phyloP scores from a whole-genome alignment of 1,140 invertebrate genomes.

The Temnothorax nylanderi region DNA sequence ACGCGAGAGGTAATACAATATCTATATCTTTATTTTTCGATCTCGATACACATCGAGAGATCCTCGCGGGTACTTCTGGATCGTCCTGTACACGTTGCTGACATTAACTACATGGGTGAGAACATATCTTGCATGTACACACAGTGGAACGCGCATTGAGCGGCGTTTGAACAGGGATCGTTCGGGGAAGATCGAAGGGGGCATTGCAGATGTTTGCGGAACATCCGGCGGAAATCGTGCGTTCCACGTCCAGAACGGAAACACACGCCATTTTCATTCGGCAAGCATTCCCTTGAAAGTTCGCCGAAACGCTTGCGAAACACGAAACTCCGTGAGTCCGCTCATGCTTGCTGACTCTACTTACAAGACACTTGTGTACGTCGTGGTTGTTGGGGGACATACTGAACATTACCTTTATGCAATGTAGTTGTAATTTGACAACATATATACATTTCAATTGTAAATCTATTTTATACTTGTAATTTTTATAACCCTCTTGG shows the following conservation, averaged over 20 bases:
- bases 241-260: slow-evolving; percentile 45
- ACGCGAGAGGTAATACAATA: not conserved
- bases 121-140: slow-evolving; percentile 51
- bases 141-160: slow-evolving; percentile 40
- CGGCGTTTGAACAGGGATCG: not conserved
- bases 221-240: slow-evolving; percentile 46
- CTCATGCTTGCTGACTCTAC: slow-evolving; percentile 31
- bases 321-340: slow-evolving; percentile 36
- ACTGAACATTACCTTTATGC: not conserved
- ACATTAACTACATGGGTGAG: slow-evolving; percentile 64
- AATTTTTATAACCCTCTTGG: too few species aligned
- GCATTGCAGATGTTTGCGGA: slow-evolving; percentile 10
- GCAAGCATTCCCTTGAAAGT: slow-evolving; percentile 19
- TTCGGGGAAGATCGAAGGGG: not conserved
- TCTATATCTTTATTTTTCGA: not conserved
- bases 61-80: not conserved
- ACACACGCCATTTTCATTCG: slow-evolving; percentile 47
- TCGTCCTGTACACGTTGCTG: slow-evolving; percentile 56
- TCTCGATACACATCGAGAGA: not conserved
- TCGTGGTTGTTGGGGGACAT: not conserved
- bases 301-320: slow-evolving; percentile 33
- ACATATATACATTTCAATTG: not conserved
- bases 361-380: not conserved
- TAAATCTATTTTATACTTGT: too few species aligned
- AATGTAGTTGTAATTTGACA: not conserved